Evolutionary conservation across 2,797 vertebrate species (phyloP).

Genomic region (Chiroxiphia lanceolata): DNA sequence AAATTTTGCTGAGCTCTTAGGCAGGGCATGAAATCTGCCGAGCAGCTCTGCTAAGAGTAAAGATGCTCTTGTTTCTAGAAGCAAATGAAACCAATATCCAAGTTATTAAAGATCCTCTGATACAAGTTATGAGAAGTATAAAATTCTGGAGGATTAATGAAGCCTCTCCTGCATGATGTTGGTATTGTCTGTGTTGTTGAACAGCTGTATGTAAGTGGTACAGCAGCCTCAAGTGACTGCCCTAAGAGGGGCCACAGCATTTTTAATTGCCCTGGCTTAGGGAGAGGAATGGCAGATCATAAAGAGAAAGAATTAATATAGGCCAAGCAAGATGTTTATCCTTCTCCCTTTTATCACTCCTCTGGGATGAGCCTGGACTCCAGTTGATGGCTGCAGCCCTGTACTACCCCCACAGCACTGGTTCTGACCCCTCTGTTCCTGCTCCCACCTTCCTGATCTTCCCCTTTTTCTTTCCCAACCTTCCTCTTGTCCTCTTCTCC

Average conservation of each 20-base stretch:
- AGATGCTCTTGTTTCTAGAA: background rate
- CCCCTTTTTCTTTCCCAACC: background rate
- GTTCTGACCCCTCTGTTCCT: background rate
- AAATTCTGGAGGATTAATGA: background rate
- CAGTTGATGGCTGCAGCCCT: background rate
- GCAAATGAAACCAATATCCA: background rate
- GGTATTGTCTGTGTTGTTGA: background rate
- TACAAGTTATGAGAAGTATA: background rate
- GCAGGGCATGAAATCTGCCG: background rate
- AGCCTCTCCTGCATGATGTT: background rate
- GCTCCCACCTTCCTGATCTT: background rate
- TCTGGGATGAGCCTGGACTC: background rate
- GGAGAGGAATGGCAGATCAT: background rate
- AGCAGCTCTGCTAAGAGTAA: background rate
- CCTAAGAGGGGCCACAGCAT: background rate
- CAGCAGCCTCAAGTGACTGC: background rate
- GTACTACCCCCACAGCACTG: background rate
- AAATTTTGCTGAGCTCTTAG: background rate
- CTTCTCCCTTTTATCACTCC: background rate
- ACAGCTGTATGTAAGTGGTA: background rate
- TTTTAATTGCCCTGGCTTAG: background rate
- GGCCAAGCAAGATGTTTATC: background rate
- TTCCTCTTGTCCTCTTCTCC: slow-evolving; percentile 64
- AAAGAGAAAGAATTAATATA: background rate
- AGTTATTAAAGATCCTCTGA: background rate